Percentiles rank a stretch among this genome's conserved stretches.
phyloP scores from a whole-genome alignment of 2,888 invertebrate species.

The Mesoligia furuncula region DNA sequence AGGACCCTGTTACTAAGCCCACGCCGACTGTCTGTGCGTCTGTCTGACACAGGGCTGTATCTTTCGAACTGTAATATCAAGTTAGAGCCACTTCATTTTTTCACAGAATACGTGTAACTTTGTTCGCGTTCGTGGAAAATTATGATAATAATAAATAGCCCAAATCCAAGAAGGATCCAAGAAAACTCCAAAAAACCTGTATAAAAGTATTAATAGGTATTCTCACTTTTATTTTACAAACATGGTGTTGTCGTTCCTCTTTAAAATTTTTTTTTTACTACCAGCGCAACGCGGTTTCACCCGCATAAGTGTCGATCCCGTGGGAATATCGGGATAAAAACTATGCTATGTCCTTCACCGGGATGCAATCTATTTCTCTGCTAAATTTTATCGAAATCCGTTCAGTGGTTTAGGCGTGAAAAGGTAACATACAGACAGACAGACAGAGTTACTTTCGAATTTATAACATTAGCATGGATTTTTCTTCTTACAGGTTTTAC shows the following conservation, averaged over 20 bases:
- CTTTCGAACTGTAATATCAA: neutral
- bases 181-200: neutral
- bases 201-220: neutral
- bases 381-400: no score
- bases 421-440: no score
- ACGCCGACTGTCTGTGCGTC: neutral
- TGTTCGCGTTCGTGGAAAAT: neutral
- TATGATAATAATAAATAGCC: neutral
- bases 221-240: neutral
- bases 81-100: neutral
- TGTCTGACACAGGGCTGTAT: neutral
- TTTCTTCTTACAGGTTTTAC: conserved; percentile 36
- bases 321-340: no score
- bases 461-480: no score
- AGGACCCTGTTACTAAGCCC: neutral
- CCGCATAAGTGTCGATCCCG: no score
- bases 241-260: neutral
- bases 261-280: neutral
- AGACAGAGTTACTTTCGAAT: no score
- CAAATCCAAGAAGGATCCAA: neutral
- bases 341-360: no score
- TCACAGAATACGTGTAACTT: neutral
- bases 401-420: no score
- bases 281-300: no score
- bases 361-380: no score